Base-by-base conservation (phyloP, 1,140 invertebrate species). In the Papilio polyxenes region DNA sequence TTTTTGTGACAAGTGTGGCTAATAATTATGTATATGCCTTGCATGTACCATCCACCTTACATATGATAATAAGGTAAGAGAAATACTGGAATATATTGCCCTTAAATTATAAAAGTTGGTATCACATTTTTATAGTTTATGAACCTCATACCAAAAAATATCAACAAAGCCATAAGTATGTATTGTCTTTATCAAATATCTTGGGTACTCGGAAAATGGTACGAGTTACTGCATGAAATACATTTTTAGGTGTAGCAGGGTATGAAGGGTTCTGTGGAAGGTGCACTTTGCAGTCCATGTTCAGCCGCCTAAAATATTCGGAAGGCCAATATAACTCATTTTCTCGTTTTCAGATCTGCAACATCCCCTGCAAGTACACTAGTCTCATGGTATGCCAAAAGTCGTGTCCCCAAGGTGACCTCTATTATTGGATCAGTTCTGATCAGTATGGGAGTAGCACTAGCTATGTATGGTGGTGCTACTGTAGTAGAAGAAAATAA, bases 21-120 rank as follows among this genome's bases (percentile, higher is more conserved):
- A 94, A 94, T 90, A 94, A 94, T 81, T 93, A 92, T 92, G 93
- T 93, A 17, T 94, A 94, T 83, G 88, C 88, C 83, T 91, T 94
- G 87, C 92, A 94, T 92, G 93, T 94, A 75, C 92, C 92, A 53
- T 92, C 93, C 31, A 94, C 93, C 15, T 85, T 94, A 79, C 93
- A 94, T 86, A 94, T 94, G 93, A 94, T 94, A 49, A 93, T 94
- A 87, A 88, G 93, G 93, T 94, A 87, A 86, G 40, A 44, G 40
- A 7, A 44, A 44, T 2, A 44, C 40, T 7, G 40, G 40, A 2
- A 44, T 44, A 44, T 44, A 20, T 17, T 59, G 15, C 23, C 23
- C 23, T 31, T 31, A 53, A 53, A 17, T 53, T 53, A 6, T 17
- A 53, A 3, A 51, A 23, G 10, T 56, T 53, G 20, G 37, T 40